Base-by-base conservation (phyloP, 2,113 vertebrate species). In the Calidris pugnax region DNA sequence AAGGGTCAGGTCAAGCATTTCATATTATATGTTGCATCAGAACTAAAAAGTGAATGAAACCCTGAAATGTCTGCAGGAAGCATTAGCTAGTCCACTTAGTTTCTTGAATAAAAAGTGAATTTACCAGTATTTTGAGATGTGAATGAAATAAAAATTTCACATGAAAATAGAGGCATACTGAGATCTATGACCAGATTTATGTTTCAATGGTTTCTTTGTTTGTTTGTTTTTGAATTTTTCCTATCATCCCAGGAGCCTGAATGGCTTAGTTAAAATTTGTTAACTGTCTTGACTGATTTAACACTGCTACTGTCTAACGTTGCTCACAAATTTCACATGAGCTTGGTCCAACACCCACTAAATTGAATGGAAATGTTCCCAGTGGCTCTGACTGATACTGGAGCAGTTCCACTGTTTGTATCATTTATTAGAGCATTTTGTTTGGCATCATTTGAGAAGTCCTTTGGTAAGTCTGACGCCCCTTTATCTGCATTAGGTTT, bases 301-400 rank as follows among this genome's bases (percentile, higher is more conserved):
- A 81, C 62, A 63, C 56, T 82, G 63, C 68, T 63, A 9, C 56
- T 72, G 47, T 50, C 45, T 72, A 87, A 83, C 45, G 76, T 35
- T 62, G 35, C 33, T 92, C 53, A 76, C 59, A 72, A 89, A 87
- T 68, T 68, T 37, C 45, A 93, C 78, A 85, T 72, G 53, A 86
- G 30, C 43, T 81, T 69, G 60, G 87, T 66, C 39, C 39, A 86
- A 93, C 48, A 56, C 33, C 48, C 48, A 18, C 51, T 86, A 80
- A 90, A 95, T 45, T 71, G 75, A 88, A 84, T 67, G 79, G 76
- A 96, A 92, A 78, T 8, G 43, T 81, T 95, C 72, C 76, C 60
- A 72, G 35, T 51, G 69, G 14, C 28, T 95, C 64, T 87, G 48
- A 48, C 19, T 81, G 39, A 72, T 71, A 39, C 14, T 93, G 85